phyloP scores from a whole-genome alignment of 2,888 invertebrate genomes.

The Tubiluchus corallicola region DNA sequence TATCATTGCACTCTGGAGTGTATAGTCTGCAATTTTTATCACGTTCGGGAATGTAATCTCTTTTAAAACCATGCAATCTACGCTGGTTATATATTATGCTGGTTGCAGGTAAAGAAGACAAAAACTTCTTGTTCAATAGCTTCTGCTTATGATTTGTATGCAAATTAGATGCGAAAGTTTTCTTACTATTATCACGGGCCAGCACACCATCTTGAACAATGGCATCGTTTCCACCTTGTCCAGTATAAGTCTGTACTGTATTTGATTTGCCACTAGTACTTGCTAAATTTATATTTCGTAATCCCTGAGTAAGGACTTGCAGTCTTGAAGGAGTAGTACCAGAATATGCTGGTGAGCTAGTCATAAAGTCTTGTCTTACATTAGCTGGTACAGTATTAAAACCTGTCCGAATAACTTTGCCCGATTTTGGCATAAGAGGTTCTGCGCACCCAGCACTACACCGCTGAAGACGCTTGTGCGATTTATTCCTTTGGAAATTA shows the following conservation, averaged over 20 bases:
- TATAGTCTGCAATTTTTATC: neutral
- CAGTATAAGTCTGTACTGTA: neutral
- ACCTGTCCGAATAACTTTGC: neutral
- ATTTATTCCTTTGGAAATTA: too few relatives aligned
- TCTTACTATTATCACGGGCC: neutral
- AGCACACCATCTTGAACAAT: neutral
- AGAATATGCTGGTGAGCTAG: neutral
- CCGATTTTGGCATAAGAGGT: neutral
- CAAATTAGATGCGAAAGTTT: too few relatives aligned
- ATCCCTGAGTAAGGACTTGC: neutral
- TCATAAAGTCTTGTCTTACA: neutral
- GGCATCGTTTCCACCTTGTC: neutral
- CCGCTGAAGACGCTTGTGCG: neutral
- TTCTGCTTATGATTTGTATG: too few relatives aligned
- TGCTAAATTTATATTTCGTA: neutral
- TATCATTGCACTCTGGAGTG: neutral
- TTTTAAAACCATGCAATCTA: neutral
- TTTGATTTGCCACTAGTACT: too few relatives aligned
- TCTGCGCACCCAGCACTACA: neutral
- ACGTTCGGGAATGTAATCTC: conserved; percentile 1
- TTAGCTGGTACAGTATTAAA: neutral
- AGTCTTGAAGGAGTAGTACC: neutral
- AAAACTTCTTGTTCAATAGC: neutral
- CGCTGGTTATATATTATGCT: neutral
- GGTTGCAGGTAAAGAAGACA: neutral